Evolutionary conservation across 2,888 invertebrate genomes (phyloP).

Genomic region (Thecophora atra): DNA sequence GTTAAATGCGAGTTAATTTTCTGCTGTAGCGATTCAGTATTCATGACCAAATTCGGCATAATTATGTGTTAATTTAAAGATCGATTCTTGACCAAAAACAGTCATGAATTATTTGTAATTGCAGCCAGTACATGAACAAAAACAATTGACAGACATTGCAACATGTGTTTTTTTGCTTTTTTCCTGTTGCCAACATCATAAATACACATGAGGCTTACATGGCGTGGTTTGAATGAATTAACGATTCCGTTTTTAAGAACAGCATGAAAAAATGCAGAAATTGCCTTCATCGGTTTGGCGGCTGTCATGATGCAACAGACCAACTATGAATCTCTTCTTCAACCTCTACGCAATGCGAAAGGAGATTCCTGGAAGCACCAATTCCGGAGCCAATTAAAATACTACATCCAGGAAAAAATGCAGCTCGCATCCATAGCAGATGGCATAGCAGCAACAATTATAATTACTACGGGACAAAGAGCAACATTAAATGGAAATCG

Average conservation of each 20-base stretch:
- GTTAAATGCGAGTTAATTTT: slow-evolving; percentile 5
- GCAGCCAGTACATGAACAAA: slow-evolving; percentile 5
- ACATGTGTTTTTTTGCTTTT: slow-evolving; percentile 8
- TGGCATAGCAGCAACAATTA: not conserved
- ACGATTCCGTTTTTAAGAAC: slow-evolving; percentile 34
- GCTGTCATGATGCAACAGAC: not conserved
- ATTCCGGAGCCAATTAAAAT: slow-evolving; percentile 18
- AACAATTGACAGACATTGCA: not conserved
- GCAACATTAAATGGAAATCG: not conserved
- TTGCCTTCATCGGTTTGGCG: not conserved
- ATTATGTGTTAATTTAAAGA: slow-evolving; percentile 35
- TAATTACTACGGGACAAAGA: too few species aligned
- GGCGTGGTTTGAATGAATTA: slow-evolving; percentile 30
- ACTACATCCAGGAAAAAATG: slow-evolving; percentile 5
- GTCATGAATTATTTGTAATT: slow-evolving; percentile 25
- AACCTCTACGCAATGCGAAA: slow-evolving; percentile 21
- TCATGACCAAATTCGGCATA: slow-evolving; percentile 5
- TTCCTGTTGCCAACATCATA: slow-evolving; percentile 13
- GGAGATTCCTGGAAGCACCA: slow-evolving; percentile 30
- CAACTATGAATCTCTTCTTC: not conserved
- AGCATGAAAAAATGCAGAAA: slow-evolving; percentile 4
- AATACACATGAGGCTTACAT: slow-evolving; percentile 32
- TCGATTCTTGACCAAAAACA: slow-evolving; percentile 29
- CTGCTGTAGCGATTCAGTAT: not conserved
- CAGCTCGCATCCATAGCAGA: not conserved